Base-by-base conservation (phyloP, 2,888 invertebrate genomes). In the Amphipoea lucens region DNA sequence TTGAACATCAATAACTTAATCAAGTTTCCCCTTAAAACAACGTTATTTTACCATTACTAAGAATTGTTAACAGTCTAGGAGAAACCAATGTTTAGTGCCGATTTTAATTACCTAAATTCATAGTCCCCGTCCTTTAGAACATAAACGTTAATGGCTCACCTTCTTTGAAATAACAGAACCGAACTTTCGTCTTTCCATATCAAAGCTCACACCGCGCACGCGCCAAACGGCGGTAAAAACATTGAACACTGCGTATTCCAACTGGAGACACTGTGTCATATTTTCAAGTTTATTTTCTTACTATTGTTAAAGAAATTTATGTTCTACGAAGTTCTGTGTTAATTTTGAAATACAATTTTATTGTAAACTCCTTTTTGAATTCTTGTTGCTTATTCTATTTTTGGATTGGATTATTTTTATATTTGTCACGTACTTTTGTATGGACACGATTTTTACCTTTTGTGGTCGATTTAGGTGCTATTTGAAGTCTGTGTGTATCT, bases 121-220 rank as follows among this genome's bases (percentile, higher is more conserved):
- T 78, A 83, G 85, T 67, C 77, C 36, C 42, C 54, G 72, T 76
- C 74, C 57, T 66, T 69, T 70, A 78, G 63, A 82, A 71, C 88
- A 76, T 83, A 75, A 87, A 89, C 62, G 60, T 87, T 81, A 87
- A 84, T 87, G 63, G 70, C 69, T 68, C 40, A 78, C 80, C 80
- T 86, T 88, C 79, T 80, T 80, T 67, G 79, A 83, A 82, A 81
- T 80, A 88, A 79, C 77, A 75, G 74, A 79, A 73, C 79, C 65
- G 14, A 88, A 90, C 72, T 87, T 88, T 81, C 67, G 78, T 85
- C 86, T 81, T 76, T 20, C 57, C 42, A 74, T 76, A 84, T 85
- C 84, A 85, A 88, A 86, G 80, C 77, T 51, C 45, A 45, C 66
- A 83, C 82, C 82, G 86, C 90, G 90, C 90, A 88, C 90, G 90